These are phyloP conservation scores for Drosophila asahinai DNA, from an alignment of 1,140 invertebrate genomes.

Conservation along the genomic window DNA sequence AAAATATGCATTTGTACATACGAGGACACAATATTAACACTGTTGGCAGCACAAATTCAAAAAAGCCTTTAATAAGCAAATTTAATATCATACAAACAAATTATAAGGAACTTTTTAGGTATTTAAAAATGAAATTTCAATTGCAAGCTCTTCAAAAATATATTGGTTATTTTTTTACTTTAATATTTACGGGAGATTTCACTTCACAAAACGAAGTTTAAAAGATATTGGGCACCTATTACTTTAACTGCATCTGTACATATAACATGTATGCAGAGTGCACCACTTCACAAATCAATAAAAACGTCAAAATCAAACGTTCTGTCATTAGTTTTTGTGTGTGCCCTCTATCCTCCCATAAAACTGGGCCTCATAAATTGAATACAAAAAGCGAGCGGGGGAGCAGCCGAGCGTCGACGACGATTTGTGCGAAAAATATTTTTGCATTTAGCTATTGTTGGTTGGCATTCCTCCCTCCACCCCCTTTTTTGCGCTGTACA, in stretches of 20 bases:
- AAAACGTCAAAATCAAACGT: conserved; percentile 72
- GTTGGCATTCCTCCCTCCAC: neutral
- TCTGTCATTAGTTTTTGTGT: conserved; percentile 69
- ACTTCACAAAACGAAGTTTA: too few species aligned
- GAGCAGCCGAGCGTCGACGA: conserved; percentile 21
- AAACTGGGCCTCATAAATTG: conserved; percentile 47
- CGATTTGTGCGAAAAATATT: conserved; percentile 49
- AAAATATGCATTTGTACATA: neutral
- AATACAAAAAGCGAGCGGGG: conserved; percentile 47
- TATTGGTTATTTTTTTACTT: neutral
- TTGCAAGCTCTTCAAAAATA: neutral
- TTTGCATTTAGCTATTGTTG: conserved; percentile 53
- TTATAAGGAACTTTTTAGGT: neutral
- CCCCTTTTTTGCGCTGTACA: conserved; percentile 7
- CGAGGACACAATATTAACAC: neutral
- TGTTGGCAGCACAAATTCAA: neutral
- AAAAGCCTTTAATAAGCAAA: neutral
- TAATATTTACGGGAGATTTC: too few species aligned
- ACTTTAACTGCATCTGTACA: neutral
- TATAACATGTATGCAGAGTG: conserved; percentile 16
- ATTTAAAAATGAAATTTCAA: neutral
- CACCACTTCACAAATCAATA: conserved; percentile 73
- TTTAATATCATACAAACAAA: neutral
- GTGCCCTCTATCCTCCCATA: conserved; percentile 21
- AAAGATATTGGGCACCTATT: neutral